Evolutionary conservation across 2,888 invertebrate genomes (phyloP).

Genomic region (Malthinus seriepunctatus): DNA sequence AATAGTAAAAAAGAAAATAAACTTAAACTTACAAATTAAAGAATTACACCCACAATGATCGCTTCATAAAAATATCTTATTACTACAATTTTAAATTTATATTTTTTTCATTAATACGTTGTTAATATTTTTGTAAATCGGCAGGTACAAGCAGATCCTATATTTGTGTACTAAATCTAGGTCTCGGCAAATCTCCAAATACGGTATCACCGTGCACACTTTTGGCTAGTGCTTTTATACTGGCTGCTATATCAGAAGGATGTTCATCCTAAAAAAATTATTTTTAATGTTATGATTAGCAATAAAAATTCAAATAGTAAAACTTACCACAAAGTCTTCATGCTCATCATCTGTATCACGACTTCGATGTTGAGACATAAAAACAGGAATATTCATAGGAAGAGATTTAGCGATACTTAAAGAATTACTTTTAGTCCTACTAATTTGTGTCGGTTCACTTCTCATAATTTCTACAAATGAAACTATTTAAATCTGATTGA

Average conservation of each 20-base stretch:
- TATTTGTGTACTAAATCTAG: slow-evolving; percentile 83
- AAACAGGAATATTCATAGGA: slow-evolving; percentile 76
- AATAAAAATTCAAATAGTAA: background rate
- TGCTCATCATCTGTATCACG: slow-evolving; percentile 55
- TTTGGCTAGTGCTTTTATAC: slow-evolving; percentile 88
- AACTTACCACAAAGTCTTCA: slow-evolving; percentile 48
- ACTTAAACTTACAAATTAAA: background rate
- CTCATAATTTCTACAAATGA: slow-evolving; percentile 13
- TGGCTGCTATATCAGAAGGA: slow-evolving; percentile 83
- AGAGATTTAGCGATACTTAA: slow-evolving; percentile 72
- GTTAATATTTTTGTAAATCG: no score
- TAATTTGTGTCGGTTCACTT: slow-evolving; percentile 64
- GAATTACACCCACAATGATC: background rate
- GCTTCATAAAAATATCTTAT: slow-evolving; percentile 10
- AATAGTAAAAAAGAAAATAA: slow-evolving; percentile 7
- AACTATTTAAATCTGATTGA: slow-evolving; percentile 1
- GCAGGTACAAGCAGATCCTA: slow-evolving; percentile 34
- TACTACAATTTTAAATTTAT: background rate
- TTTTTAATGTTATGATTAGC: background rate
- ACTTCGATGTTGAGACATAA: slow-evolving; percentile 49
- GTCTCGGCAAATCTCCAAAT: slow-evolving; percentile 85
- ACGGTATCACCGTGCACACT: slow-evolving; percentile 87
- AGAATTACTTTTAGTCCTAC: slow-evolving; percentile 51
- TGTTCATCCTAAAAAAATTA: slow-evolving; percentile 55
- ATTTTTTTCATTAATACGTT: no score